Evolutionary conservation across 1,140 invertebrate species (phyloP).

Genomic region (Bacillus rossius): DNA sequence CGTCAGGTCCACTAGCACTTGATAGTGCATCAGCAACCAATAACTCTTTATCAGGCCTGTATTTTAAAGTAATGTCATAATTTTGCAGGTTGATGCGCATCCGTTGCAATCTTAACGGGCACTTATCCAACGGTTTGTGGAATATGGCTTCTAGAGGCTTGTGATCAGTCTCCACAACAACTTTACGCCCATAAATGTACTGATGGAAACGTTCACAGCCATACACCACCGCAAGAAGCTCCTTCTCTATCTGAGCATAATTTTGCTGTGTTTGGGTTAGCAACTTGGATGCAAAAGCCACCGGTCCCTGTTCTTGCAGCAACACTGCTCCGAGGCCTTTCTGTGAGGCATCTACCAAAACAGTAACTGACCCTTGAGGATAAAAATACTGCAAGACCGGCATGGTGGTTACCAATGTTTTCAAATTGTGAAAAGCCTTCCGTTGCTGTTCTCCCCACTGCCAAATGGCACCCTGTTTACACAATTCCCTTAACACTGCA

Average conservation of each 20-base stretch:
- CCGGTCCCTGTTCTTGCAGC: constrained; percentile 36
- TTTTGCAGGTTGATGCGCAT: no score
- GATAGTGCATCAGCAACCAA: constrained; percentile 22
- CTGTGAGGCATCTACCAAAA: constrained; percentile 35
- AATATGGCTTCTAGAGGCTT: constrained; percentile 38
- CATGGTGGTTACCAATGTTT: background rate
- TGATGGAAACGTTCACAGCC: constrained; percentile 10
- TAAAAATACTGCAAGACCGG: constrained; percentile 24
- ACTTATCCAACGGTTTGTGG: constrained; percentile 37
- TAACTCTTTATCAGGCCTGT: constrained; percentile 20
- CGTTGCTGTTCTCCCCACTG: no score
- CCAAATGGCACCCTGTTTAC: no score
- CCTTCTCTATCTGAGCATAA: constrained; percentile 45
- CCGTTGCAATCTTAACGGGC: constrained; percentile 35
- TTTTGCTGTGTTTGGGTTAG: constrained; percentile 32
- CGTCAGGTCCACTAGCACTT: constrained; percentile 13
- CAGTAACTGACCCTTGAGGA: constrained; percentile 13
- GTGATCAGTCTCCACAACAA: constrained; percentile 41
- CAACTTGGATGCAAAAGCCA: constrained; percentile 37
- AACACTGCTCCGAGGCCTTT: constrained; percentile 39
- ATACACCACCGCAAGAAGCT: constrained; percentile 34
- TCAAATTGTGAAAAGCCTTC: no score
- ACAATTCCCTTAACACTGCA: no score
- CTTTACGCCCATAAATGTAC: constrained; percentile 30
- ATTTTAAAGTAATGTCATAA: constrained; percentile 26